phyloP scores from a whole-genome alignment of 2,113 vertebrate genomes.

The Seriola aureovittata region DNA sequence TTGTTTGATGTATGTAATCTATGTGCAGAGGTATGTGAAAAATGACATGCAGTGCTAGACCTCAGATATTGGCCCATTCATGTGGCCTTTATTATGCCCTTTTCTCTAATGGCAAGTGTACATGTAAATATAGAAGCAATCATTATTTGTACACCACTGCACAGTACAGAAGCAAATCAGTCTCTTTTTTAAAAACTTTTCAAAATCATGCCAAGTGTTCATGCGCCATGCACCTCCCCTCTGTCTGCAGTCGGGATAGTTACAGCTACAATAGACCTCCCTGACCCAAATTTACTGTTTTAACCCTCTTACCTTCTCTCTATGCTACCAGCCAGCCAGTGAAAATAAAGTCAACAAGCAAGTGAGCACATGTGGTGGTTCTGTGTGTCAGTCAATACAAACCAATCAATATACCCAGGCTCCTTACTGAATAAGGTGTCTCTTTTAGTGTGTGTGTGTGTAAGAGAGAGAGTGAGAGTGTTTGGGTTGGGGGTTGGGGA shows the following conservation, averaged over 20 bases:
- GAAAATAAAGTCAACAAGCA: slow-evolving; percentile 70
- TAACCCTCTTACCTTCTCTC: not conserved
- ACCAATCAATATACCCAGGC: slow-evolving; percentile 68
- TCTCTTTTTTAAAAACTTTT: not conserved
- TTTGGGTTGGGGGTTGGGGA: slow-evolving; percentile 12
- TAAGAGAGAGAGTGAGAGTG: not conserved
- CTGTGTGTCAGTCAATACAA: slow-evolving; percentile 70
- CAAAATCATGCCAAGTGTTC: not conserved
- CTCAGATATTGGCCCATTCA: slow-evolving; percentile 15
- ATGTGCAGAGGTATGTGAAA: slow-evolving; percentile 41
- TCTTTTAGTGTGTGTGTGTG: slow-evolving; percentile 8
- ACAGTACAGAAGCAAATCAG: not conserved
- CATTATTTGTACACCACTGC: not conserved
- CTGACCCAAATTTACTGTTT: slow-evolving; percentile 14
- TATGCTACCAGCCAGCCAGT: slow-evolving; percentile 35
- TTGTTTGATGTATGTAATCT: slow-evolving; percentile 33
- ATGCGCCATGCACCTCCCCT: not conserved
- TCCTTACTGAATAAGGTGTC: slow-evolving; percentile 44
- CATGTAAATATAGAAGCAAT: slow-evolving; percentile 52
- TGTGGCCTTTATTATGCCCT: slow-evolving; percentile 52
- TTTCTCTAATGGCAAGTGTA: slow-evolving; percentile 53
- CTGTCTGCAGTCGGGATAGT: not conserved
- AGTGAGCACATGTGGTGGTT: slow-evolving; percentile 53
- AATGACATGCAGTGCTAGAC: slow-evolving; percentile 24
- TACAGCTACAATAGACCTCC: slow-evolving; percentile 18